phyloP scores from a whole-genome alignment of 2,888 invertebrate species.

The Tineola bisselliella region DNA sequence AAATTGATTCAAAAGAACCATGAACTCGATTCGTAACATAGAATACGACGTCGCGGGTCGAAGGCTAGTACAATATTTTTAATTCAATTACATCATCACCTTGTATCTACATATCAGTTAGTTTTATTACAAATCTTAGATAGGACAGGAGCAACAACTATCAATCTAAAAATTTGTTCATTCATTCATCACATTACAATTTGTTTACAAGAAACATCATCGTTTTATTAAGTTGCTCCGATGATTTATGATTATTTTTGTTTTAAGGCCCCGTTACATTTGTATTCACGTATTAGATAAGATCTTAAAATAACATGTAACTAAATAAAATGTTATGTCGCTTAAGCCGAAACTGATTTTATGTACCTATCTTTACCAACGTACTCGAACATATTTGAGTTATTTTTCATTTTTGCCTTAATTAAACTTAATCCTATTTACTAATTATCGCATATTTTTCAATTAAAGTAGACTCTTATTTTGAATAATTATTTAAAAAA shows the following conservation, averaged over 20 bases:
- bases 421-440: too few species aligned
- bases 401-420: too few species aligned
- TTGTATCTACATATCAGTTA: not conserved
- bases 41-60: too few species aligned
- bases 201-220: not conserved
- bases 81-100: too few species aligned
- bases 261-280: not conserved
- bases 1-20: too few species aligned
- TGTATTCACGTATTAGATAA: not conserved
- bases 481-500: too few species aligned
- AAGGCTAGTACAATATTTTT: too few species aligned
- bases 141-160: not conserved
- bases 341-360: not conserved
- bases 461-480: too few species aligned
- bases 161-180: conserved; percentile 1
- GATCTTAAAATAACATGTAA: not conserved
- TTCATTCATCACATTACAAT: not conserved
- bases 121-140: not conserved
- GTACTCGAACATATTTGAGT: too few species aligned
- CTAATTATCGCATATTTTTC: too few species aligned
- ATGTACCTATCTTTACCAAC: too few species aligned
- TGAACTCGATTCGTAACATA: too few species aligned
- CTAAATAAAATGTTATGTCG: not conserved
- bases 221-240: not conserved
- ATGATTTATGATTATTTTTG: not conserved